Conservation (phyloP, 2,113 vertebrate genomes). For the Motacilla tschutschensis region DNA sequence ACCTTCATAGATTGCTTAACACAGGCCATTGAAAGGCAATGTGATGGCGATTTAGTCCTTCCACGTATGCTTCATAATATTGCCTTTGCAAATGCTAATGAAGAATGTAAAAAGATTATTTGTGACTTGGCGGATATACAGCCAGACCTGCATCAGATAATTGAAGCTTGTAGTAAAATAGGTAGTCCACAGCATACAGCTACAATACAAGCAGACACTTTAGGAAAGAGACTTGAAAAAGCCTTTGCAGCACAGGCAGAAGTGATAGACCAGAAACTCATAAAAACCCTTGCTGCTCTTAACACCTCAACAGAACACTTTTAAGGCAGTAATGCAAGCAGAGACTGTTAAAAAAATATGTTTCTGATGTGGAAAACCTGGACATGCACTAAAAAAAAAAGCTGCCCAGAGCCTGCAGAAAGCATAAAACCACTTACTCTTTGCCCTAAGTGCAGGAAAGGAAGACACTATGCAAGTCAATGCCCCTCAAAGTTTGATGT, state of each 20-base stretch:
- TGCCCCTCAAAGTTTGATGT: not conserved
- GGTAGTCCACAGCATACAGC: not conserved
- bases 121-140: not conserved
- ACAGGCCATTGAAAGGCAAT: not conserved
- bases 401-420: not conserved
- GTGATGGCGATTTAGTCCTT: not conserved
- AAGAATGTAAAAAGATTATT: not conserved
- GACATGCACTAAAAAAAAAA: not conserved
- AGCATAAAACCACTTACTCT: not conserved
- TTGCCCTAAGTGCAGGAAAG: not conserved
- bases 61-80: not conserved
- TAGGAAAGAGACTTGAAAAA: not conserved
- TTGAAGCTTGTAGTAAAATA: not conserved
- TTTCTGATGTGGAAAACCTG: not conserved
- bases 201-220: not conserved
- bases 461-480: not conserved
- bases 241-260: not conserved
- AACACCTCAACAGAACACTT: not conserved
- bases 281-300: not conserved
- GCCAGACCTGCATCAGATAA: not conserved
- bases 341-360: not conserved
- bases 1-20: not conserved
- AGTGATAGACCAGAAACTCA: not conserved
- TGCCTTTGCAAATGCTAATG: not conserved
- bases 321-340: not conserved